Evolutionary conservation across 2,113 vertebrate genomes (phyloP).

Genomic region (Oreotrochilus melanogaster): DNA sequence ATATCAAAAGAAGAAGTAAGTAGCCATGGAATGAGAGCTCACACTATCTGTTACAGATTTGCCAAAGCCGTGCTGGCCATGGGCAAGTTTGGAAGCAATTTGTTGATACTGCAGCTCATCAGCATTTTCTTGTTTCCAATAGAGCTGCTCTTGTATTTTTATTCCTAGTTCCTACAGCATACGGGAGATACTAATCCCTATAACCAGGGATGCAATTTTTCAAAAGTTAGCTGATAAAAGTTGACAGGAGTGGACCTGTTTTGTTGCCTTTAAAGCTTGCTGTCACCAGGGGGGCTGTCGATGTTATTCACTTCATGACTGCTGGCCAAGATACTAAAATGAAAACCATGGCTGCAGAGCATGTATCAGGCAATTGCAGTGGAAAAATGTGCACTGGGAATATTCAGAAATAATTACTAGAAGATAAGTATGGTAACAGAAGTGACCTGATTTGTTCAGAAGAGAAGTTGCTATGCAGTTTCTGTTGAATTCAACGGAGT

Average conservation of each 20-base stretch:
- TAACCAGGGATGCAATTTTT: neutral
- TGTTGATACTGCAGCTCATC: neutral
- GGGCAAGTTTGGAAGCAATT: neutral
- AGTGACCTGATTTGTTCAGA: neutral
- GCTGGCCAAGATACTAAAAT: neutral
- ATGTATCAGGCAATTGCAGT: neutral
- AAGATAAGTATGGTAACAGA: neutral
- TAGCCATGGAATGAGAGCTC: neutral
- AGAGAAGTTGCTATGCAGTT: neutral
- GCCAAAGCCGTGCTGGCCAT: neutral
- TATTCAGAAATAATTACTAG: neutral
- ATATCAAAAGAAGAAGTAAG: neutral
- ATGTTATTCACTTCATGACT: neutral
- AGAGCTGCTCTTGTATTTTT: neutral
- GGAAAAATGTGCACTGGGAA: neutral
- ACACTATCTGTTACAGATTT: neutral
- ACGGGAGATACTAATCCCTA: neutral
- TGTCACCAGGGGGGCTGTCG: neutral
- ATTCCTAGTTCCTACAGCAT: neutral
- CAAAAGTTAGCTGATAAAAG: neutral
- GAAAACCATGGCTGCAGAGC: neutral
- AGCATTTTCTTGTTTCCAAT: neutral
- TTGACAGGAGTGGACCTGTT: accelerated
- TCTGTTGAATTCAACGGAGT: neutral
- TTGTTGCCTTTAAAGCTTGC: neutral